Percentiles rank a stretch among this genome's conserved stretches.
phyloP scores from a whole-genome alignment of 2,888 invertebrate species.

The Dasysyrphus albostriatus region DNA sequence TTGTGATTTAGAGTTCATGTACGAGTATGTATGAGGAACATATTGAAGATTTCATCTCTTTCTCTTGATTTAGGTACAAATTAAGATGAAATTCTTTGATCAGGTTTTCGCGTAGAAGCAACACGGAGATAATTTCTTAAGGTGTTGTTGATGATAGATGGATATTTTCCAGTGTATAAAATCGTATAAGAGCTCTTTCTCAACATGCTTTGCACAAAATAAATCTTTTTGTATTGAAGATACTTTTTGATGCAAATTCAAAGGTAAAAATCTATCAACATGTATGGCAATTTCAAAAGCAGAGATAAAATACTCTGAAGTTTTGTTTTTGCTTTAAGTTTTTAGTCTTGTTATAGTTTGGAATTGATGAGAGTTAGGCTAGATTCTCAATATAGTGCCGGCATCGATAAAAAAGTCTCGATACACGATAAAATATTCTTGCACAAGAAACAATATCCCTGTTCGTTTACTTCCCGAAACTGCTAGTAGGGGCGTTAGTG shows the following conservation, averaged over 20 bases:
- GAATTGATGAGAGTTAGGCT: no score
- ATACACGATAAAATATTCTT: no score
- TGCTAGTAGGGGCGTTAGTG: no score
- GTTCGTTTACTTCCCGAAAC: no score
- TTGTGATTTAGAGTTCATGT: slow-evolving; percentile 3
- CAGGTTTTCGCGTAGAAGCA: slow-evolving; percentile 8
- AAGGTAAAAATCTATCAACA: neutral
- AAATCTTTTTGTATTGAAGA: slow-evolving; percentile 33
- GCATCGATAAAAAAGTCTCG: no score
- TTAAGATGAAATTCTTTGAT: slow-evolving; percentile 65
- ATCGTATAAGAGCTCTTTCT: slow-evolving; percentile 44
- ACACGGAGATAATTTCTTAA: slow-evolving; percentile 23
- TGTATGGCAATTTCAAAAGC: neutral
- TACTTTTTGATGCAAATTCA: slow-evolving; percentile 26
- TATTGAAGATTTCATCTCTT: slow-evolving; percentile 42
- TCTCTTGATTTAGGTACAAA: slow-evolving; percentile 29
- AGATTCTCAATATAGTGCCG: no score
- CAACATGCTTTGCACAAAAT: slow-evolving; percentile 30
- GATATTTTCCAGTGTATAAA: slow-evolving; percentile 55
- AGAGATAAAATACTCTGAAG: neutral
- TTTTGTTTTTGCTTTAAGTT: neutral
- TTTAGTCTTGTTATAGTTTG: no score
- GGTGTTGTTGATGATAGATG: slow-evolving; percentile 49
- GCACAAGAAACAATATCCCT: no score
- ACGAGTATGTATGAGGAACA: neutral